Evolutionary conservation across 2,888 invertebrate species (phyloP).

Genomic region (Drosophila macrospina): DNA sequence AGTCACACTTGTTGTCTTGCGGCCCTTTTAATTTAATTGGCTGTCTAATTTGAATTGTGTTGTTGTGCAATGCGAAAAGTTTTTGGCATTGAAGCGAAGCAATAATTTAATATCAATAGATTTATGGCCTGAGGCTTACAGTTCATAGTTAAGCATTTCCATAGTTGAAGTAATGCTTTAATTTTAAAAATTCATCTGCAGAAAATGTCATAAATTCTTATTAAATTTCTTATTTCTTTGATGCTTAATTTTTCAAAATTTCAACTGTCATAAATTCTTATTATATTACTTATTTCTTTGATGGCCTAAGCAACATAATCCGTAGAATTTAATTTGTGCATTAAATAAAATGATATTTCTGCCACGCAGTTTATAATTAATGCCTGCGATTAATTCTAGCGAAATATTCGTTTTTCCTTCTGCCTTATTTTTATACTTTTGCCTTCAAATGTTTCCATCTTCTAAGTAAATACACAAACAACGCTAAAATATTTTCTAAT

Average conservation of each 20-base stretch:
- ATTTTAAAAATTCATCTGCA: neutral
- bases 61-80: constrained; percentile 36
- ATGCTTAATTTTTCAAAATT: neutral
- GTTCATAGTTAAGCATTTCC: neutral
- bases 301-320: constrained; percentile 12
- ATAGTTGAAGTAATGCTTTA: neutral
- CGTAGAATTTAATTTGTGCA: constrained; percentile 40
- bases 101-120: constrained; percentile 52
- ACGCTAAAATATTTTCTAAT: constrained; percentile 62
- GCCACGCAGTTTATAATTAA: constrained; percentile 55
- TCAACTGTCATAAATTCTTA: too few species aligned
- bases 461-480: constrained; percentile 15
- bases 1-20: neutral
- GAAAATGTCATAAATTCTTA: constrained; percentile 15
- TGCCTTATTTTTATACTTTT: constrained; percentile 4
- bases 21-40: constrained; percentile 68
- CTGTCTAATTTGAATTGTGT: constrained; percentile 55
- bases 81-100: constrained; percentile 27
- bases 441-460: constrained; percentile 1
- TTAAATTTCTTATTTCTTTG: constrained; percentile 10
- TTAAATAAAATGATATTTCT: constrained; percentile 61
- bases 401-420: constrained; percentile 11
- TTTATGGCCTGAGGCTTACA: neutral
- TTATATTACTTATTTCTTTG: constrained; percentile 7
- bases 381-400: constrained; percentile 59